Conservation (phyloP, 2,888 invertebrate genomes). For the Notodonta ziczac region DNA sequence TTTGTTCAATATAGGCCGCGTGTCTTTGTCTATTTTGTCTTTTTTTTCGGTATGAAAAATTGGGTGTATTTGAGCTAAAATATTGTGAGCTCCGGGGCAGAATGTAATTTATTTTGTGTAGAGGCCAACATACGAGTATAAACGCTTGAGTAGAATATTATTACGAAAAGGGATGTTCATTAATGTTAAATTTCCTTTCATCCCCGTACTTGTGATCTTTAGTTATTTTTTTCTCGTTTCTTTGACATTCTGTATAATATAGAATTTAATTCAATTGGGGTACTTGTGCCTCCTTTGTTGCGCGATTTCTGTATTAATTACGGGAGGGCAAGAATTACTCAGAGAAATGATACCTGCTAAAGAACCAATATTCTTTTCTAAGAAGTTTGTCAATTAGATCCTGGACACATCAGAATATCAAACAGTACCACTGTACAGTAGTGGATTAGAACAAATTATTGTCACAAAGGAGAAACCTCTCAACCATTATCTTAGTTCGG, state of each 20-base stretch:
- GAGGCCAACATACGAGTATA: conserved; percentile 24
- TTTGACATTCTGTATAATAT: conserved; percentile 43
- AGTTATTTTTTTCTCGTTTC: conserved; percentile 33
- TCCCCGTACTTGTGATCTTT: conserved; percentile 32
- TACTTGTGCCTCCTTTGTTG: not conserved
- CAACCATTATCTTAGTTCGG: conserved; percentile 11
- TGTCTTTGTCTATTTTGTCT: not conserved
- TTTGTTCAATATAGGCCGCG: not conserved
- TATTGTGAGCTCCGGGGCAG: conserved; percentile 17
- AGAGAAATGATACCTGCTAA: too few species aligned
- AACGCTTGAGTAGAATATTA: conserved; percentile 38
- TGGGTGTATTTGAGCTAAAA: conserved; percentile 14
- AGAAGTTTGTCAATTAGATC: too few species aligned
- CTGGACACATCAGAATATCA: too few species aligned
- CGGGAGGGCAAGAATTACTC: not conserved
- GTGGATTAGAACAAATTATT: conserved; percentile 11
- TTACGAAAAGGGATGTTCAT: conserved; percentile 47
- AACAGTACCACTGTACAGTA: too few species aligned
- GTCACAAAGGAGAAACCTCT: conserved; percentile 13
- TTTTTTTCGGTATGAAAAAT: conserved; percentile 6
- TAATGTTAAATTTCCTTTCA: conserved; percentile 51
- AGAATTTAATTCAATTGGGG: conserved; percentile 34
- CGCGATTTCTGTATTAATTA: not conserved
- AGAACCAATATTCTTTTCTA: too few species aligned
- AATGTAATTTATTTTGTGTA: conserved; percentile 39